Evolutionary conservation across 2,797 vertebrate genomes (phyloP), one percentile per base, ranked within the genome.

Genomic region (Myoxocephalus aenaeus): DNA sequence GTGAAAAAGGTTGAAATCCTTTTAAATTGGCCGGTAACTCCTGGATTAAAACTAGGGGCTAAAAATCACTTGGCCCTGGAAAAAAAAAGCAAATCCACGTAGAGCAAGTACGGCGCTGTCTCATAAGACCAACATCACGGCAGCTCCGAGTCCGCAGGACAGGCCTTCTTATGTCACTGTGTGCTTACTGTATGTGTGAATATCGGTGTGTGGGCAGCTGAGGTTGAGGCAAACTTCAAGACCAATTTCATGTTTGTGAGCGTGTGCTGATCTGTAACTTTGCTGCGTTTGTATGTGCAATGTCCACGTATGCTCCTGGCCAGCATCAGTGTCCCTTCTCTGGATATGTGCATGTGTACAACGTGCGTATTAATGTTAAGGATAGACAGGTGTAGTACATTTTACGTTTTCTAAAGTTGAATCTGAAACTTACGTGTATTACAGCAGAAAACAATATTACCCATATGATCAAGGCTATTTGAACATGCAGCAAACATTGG

Each of bases 221-320:
- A 61, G 76, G 65, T 62, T 79, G 62, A 87, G 80, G 77, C 75
- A 83, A 70, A 87, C 86, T 86, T 90, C 84, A 87, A 88, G 77
- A 87, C 81, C 59, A 70, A 86, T 90, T 87, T 79, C 14, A 38
- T 83, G 65, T 86, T 70, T 76, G 40, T 72, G 40, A 65, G 12
- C 67, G 76, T 79, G 27, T 51, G 57, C 71, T 56, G 57, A 65
- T 77, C 40, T 46, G 64, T 64, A 77, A 67, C 27, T 70, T 77
- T 83, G 18, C 18, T 75, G 54, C 71, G 50, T 71, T n/a, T 50
- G 40, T 67, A 40, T 65, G 83, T 65, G 77, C 34, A 34, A 1
- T 75, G 56, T 74, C 81, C 59, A 67, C 83, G 70, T 74, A 58
- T 72, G 77, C 80, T 86, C 57, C 68, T 79, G 83, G 79, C 80